phyloP scores from a whole-genome alignment of 2,888 invertebrate species.

The Phengaris arion region DNA sequence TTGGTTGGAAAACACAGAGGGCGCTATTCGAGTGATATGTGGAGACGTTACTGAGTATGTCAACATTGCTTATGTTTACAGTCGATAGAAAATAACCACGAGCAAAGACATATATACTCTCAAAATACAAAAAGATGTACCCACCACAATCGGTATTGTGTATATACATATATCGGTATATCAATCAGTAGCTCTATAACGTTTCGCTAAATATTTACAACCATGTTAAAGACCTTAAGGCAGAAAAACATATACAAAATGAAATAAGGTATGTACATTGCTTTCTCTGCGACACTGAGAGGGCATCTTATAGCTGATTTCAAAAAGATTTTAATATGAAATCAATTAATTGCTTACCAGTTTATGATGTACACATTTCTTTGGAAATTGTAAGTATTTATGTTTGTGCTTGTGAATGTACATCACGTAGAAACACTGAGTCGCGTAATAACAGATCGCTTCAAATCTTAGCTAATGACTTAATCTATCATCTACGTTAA shows the following conservation, averaged over 20 bases:
- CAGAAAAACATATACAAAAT: too few species aligned
- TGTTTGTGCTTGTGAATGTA: not conserved
- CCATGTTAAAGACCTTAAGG: too few species aligned
- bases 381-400: not conserved
- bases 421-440: not conserved
- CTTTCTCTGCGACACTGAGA: too few species aligned
- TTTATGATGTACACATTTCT: not conserved
- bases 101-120: not conserved
- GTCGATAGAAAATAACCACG: slow-evolving; percentile 30
- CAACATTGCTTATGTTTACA: slow-evolving; percentile 53
- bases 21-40: slow-evolving; percentile 61
- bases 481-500: not conserved
- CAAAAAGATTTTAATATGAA: too few species aligned
- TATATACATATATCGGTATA: too few species aligned
- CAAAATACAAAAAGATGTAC: too few species aligned
- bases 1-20: slow-evolving; percentile 41
- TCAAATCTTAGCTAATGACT: not conserved
- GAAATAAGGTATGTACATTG: too few species aligned
- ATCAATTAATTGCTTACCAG: too few species aligned
- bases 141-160: too few species aligned
- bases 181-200: too few species aligned
- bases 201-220: too few species aligned
- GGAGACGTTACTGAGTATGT: slow-evolving; percentile 49
- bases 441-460: not conserved
- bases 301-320: too few species aligned